A percentile compares a stretch with the other conserved stretches of the same genome.
Evolutionary conservation across 2,113 vertebrate species (phyloP).

Genomic region (Rattus norvegicus): DNA sequence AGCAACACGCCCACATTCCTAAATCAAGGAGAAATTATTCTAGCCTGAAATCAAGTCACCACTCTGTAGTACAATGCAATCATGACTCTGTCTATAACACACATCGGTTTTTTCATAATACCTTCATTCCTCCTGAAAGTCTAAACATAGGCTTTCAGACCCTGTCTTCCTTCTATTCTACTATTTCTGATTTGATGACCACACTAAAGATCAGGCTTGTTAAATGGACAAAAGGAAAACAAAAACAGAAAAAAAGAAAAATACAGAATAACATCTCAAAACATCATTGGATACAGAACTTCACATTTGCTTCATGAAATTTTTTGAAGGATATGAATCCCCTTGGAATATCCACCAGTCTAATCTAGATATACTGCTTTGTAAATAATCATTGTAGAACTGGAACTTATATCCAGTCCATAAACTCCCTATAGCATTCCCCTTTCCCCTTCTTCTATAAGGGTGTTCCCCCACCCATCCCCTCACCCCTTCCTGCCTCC

Average conservation of each 20-base stretch:
- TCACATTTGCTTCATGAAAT: neutral
- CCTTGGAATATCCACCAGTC: neutral
- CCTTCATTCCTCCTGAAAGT: neutral
- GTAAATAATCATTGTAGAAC: slow-evolving; percentile 12
- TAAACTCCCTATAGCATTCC: no score
- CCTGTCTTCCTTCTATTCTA: neutral
- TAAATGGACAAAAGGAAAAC: neutral
- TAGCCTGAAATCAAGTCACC: neutral
- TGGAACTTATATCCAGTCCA: neutral
- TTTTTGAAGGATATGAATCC: neutral
- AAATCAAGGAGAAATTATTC: neutral
- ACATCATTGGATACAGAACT: neutral
- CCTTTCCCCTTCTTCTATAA: no score
- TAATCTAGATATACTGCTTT: neutral
- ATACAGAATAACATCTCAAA: neutral
- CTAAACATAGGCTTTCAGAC: neutral
- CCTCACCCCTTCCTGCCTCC: no score
- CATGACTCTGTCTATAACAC: neutral
- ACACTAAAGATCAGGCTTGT: neutral
- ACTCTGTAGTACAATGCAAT: neutral
- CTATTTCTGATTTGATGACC: neutral
- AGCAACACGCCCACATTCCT: neutral
- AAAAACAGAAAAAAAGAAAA: slow-evolving; percentile 22
- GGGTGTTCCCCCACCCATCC: no score
- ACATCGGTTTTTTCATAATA: neutral